These are phyloP conservation scores for Donacobius atricapilla DNA, from an alignment of 2,113 vertebrate genomes.

Conservation along the genomic window DNA sequence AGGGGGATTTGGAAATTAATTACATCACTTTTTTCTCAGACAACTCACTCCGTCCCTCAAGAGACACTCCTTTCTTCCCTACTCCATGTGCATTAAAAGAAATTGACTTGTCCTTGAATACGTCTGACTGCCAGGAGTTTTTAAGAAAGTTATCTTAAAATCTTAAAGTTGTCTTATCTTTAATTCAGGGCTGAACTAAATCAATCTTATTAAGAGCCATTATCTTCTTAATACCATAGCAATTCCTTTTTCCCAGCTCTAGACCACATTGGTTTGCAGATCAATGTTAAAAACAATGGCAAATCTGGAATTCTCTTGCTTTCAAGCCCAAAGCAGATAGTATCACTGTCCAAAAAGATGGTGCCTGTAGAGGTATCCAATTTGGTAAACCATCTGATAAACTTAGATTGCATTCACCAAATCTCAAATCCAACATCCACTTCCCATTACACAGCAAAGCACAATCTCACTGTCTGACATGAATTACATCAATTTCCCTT, in stretches of 20 bases:
- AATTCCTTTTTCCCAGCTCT: neutral
- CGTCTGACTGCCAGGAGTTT: neutral
- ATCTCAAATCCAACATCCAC: neutral
- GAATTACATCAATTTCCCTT: neutral
- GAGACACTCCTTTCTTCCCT: neutral
- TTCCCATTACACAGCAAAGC: neutral
- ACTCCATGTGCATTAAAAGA: neutral
- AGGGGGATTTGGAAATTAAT: neutral
- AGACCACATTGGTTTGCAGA: neutral
- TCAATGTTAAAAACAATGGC: neutral
- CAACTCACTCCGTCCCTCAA: neutral
- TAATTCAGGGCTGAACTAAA: neutral
- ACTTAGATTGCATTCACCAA: neutral
- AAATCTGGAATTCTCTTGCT: neutral
- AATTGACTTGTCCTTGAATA: neutral
- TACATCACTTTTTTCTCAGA: neutral
- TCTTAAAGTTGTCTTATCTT: no score
- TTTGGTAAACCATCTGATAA: neutral
- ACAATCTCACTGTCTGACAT: neutral
- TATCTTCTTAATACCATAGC: neutral
- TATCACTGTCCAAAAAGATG: neutral
- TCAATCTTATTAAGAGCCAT: neutral
- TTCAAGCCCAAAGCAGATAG: neutral
- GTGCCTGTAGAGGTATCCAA: neutral
- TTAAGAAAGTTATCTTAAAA: neutral